These are phyloP conservation scores for Kryptolebias marmoratus DNA, from an alignment of 2,113 vertebrate species.

Conservation along the genomic window DNA sequence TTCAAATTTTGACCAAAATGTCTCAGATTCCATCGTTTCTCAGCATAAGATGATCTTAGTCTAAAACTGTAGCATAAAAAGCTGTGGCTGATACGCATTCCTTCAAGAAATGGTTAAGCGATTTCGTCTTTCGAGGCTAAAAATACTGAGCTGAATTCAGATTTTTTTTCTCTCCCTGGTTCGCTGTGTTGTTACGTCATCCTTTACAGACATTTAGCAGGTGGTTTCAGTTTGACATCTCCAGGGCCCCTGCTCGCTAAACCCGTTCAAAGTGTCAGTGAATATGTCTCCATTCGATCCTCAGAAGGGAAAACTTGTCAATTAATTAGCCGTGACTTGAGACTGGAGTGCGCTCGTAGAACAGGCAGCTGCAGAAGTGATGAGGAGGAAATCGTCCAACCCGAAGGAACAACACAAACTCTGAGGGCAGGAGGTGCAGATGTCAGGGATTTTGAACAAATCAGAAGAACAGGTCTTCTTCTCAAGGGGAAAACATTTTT, in stretches of 20 bases:
- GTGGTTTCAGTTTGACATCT: slow-evolving; percentile 14
- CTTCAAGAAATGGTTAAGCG: too few species aligned
- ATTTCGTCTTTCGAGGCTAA: neutral
- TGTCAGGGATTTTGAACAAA: slow-evolving; percentile 16
- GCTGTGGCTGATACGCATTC: too few species aligned
- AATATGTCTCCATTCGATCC: slow-evolving; percentile 40
- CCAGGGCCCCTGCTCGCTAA: neutral
- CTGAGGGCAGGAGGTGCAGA: slow-evolving; percentile 6
- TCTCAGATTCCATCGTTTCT: too few species aligned
- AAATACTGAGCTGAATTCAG: neutral
- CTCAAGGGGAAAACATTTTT: slow-evolving; percentile 27
- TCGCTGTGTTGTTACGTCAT: neutral
- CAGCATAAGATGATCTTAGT: too few species aligned
- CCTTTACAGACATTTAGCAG: slow-evolving; percentile 1
- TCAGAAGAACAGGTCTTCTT: slow-evolving; percentile 26
- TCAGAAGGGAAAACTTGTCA: slow-evolving; percentile 38
- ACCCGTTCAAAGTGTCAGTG: slow-evolving; percentile 23
- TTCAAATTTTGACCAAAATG: too few species aligned
- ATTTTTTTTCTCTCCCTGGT: neutral
- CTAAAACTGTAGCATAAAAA: too few species aligned
- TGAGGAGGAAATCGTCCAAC: slow-evolving; percentile 16
- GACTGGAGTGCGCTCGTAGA: slow-evolving; percentile 19
- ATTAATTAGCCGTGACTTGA: slow-evolving; percentile 46
- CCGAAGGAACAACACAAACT: slow-evolving; percentile 3
- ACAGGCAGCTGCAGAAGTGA: slow-evolving; percentile 35